Evolutionary conservation across 2,888 invertebrate species (phyloP).

Genomic region (Melieria picta): DNA sequence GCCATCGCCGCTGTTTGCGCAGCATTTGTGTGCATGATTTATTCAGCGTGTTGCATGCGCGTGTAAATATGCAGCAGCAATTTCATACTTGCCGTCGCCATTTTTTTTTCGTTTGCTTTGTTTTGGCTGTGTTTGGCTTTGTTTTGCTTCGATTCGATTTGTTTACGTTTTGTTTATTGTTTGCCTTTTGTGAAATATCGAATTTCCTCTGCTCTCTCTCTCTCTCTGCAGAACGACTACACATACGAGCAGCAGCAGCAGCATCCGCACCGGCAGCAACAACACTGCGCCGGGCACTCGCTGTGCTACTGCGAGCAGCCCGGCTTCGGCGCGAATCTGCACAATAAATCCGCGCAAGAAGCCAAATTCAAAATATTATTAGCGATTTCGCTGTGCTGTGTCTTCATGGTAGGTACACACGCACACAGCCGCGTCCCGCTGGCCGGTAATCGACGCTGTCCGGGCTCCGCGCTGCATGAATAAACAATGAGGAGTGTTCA

Average conservation of each 20-base stretch:
- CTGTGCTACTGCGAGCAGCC: conserved; percentile 55
- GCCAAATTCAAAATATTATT: conserved; percentile 75
- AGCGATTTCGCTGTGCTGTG: conserved; percentile 73
- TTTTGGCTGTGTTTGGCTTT: neutral
- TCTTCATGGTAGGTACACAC: conserved; percentile 74
- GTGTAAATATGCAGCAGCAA: too few relatives aligned
- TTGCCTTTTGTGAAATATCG: neutral
- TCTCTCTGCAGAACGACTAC: conserved; percentile 29
- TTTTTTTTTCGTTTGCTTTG: too few relatives aligned
- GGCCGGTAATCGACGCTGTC: too few relatives aligned
- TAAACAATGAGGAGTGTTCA: too few relatives aligned
- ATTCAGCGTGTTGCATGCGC: too few relatives aligned
- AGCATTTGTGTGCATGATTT: too few relatives aligned
- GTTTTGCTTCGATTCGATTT: neutral
- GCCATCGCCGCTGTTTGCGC: too few relatives aligned
- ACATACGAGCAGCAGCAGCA: conserved; percentile 27
- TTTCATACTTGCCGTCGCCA: too few relatives aligned
- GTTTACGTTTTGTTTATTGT: neutral
- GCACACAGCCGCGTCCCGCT: neutral
- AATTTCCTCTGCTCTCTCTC: too few relatives aligned
- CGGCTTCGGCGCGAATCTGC: conserved; percentile 57
- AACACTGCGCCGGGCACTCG: conserved; percentile 2
- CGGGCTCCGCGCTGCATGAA: too few relatives aligned
- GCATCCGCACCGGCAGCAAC: neutral
- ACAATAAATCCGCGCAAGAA: conserved; percentile 56